Conservation (phyloP, 2,888 invertebrate species). For the Micoletzkya japonica region DNA sequence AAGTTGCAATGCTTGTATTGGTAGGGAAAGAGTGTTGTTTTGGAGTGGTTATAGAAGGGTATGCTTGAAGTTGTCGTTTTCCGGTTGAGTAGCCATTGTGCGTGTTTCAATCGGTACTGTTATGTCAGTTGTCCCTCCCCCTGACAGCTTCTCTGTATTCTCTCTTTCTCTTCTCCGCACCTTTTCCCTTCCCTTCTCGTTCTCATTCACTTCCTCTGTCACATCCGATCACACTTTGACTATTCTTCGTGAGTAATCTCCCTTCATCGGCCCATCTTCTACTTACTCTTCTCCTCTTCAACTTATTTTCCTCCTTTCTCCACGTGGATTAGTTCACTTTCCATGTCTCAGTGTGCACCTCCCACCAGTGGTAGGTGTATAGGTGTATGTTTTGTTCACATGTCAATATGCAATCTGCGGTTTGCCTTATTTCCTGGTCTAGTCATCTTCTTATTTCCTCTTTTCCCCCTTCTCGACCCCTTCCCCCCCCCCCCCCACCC, state of each 20-base stretch:
- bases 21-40: too few species aligned
- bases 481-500: too few species aligned
- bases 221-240: not conserved
- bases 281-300: not conserved
- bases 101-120: too few species aligned
- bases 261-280: not conserved
- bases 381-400: not conserved
- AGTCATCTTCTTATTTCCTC: too few species aligned
- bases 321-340: not conserved
- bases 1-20: too few species aligned
- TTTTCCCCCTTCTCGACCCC: not conserved
- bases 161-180: not conserved
- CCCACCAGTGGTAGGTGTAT: not conserved
- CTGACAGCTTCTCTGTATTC: not conserved
- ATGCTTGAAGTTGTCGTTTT: too few species aligned
- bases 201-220: not conserved
- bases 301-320: not conserved
- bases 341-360: not conserved
- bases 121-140: too few species aligned
- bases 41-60: too few species aligned
- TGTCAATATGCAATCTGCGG: too few species aligned
- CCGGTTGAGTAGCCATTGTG: too few species aligned
- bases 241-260: not conserved
- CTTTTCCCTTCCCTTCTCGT: slow-evolving; percentile 1
- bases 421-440: too few species aligned